Percentiles rank a stretch among this genome's conserved stretches.
Conservation (phyloP, 1,140 invertebrate genomes). For the Euborellia annulipes region DNA sequence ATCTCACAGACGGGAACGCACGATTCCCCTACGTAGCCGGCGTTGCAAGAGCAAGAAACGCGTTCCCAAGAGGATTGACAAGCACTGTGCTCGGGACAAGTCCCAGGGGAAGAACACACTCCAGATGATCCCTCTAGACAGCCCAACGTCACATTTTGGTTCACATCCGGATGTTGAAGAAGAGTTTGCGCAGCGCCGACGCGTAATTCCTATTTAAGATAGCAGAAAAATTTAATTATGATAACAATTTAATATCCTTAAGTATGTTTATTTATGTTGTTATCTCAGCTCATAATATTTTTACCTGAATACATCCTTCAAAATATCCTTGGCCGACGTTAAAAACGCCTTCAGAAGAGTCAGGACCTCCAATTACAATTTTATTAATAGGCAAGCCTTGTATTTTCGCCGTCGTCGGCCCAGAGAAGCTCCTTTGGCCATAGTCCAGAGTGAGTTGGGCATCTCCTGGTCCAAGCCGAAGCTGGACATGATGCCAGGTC, state of each 20-base stretch:
- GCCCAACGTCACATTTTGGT: conserved; percentile 65
- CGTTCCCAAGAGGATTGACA: conserved; percentile 63
- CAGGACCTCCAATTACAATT: conserved; percentile 67
- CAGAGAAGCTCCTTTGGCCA: conserved; percentile 47
- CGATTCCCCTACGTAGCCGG: conserved; percentile 56
- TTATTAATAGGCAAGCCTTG: conserved; percentile 75
- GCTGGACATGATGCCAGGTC: conserved; percentile 79
- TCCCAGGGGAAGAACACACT: conserved; percentile 38
- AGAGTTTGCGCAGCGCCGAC: conserved; percentile 67
- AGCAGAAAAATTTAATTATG: too few species aligned
- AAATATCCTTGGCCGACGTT: conserved; percentile 49
- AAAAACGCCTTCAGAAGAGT: conserved; percentile 40
- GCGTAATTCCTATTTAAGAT: conserved; percentile 53
- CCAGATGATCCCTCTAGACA: conserved; percentile 54
- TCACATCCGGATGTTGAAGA: conserved; percentile 54
- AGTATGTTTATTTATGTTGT: not conserved
- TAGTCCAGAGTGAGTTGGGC: conserved; percentile 77
- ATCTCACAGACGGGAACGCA: conserved; percentile 74
- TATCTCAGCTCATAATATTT: not conserved
- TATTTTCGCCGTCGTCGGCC: conserved; percentile 55
- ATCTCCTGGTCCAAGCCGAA: conserved; percentile 74
- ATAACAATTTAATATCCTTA: conserved; percentile 6
- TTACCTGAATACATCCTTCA: conserved; percentile 64
- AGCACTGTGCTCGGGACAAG: conserved; percentile 37
- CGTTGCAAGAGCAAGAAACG: conserved; percentile 60